Evolutionary conservation across 2,888 invertebrate genomes (phyloP), one percentile per base, ranked within the genome.

Genomic region (Eupeodes luniger): DNA sequence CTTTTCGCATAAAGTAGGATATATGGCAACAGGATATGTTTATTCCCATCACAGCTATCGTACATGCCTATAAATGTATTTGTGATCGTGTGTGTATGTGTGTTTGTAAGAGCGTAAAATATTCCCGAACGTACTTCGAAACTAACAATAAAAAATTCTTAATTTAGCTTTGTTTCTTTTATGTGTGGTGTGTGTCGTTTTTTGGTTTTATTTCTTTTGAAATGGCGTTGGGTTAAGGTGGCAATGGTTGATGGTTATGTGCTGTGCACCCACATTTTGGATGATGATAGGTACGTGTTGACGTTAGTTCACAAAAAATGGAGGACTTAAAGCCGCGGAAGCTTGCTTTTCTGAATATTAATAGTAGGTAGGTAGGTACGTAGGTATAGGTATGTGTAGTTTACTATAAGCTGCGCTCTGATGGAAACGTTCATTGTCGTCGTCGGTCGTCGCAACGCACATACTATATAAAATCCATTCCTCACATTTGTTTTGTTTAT

Each of bases 111-210:
- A 62, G 62, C 11, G 47, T 14, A 47, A 66, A 64, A 16, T 53
- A 40, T 53, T 62, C 47, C 49, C 80, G 64, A 84, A 77, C 59
- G 66, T 77, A 82, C 80, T 77, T 66, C 59, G 53, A 87, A 87
- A 87, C 87, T 87, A 87, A 87, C 87, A 87, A 84, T 87, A 87
- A 87, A 87, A 72, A 87, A 87, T 77, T 87, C 87, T 84, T 87
- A 87, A 87, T 87, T 87, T 84, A 72, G 87, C 72, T 80, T 79
- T 59, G 12, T 59, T 57, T 72, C 27, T 49, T 79, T 70, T 70
- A 7, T 40, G 40, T 5, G 5, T 40, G 5, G 40, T 5, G 5
- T 40, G 5, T 40, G 40, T 5, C 40, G 40, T 57, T 62, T n/a
- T 61, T 44, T 49, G n/a, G 44, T 53, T 34, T 59, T 49, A 61